phyloP scores from a whole-genome alignment of 2,888 invertebrate genomes.

The Hecatera dysodea region DNA sequence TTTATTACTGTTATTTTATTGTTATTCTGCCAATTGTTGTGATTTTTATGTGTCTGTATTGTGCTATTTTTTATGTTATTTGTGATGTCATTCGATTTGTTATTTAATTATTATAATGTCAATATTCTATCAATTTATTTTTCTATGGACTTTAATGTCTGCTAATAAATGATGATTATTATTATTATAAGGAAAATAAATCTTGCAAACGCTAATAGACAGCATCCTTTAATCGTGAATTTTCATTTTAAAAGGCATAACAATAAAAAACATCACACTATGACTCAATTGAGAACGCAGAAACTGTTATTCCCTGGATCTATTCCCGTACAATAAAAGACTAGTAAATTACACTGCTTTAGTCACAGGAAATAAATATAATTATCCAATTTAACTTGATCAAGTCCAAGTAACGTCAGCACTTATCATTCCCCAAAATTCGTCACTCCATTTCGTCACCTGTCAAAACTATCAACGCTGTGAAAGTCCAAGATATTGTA shows the following conservation, averaged over 20 bases:
- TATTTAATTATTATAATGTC: no score
- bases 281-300: background rate
- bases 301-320: no score
- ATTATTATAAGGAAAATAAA: background rate
- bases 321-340: background rate
- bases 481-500: background rate
- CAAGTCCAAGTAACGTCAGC: background rate
- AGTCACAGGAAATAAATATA: conserved; percentile 9
- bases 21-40: no score
- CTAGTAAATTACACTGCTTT: background rate
- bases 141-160: no score
- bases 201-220: background rate
- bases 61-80: no score
- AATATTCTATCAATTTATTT: no score
- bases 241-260: background rate
- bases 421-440: background rate
- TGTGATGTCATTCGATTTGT: no score
- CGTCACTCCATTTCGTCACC: background rate
- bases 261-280: background rate
- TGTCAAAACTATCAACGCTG: background rate
- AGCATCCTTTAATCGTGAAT: background rate
- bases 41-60: no score
- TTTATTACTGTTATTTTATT: no score
- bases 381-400: background rate
- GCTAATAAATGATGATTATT: no score